A percentile compares a stretch with the other conserved stretches of the same genome.
Conservation (phyloP, 2,888 invertebrate genomes). For the Drosophila falleni region DNA sequence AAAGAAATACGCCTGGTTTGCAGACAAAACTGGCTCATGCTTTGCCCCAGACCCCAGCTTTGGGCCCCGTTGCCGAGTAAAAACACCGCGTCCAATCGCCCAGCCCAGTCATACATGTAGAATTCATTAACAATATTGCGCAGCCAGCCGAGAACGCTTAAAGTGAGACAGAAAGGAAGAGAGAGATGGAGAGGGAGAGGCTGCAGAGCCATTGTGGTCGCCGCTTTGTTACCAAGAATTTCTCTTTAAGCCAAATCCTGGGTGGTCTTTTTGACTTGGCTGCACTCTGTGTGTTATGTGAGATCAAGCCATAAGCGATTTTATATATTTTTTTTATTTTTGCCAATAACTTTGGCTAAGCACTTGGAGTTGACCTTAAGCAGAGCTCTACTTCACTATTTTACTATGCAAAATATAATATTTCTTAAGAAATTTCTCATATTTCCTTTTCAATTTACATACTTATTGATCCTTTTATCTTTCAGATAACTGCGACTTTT, state of each 20-base stretch:
- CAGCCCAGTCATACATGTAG: constrained; percentile 57
- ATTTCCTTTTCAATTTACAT: not conserved
- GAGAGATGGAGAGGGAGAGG: constrained; percentile 2
- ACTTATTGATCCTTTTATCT: not conserved
- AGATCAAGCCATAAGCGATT: constrained; percentile 33
- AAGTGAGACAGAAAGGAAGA: constrained; percentile 1
- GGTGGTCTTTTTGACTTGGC: constrained; percentile 63
- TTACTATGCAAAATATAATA: constrained; percentile 1
- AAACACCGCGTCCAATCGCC: constrained; percentile 36
- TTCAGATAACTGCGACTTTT: constrained; percentile 9
- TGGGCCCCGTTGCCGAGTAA: constrained; percentile 29
- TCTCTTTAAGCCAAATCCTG: constrained; percentile 67
- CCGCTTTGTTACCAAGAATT: constrained; percentile 65
- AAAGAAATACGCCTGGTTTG: constrained; percentile 44
- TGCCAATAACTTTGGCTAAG: constrained; percentile 27
- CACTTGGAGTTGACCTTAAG: not conserved
- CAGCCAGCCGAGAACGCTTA: constrained; percentile 34
- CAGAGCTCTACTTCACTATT: not conserved
- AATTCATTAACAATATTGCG: constrained; percentile 79
- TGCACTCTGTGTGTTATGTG: constrained; percentile 32
- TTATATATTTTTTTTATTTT: constrained; percentile 10
- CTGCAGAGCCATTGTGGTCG: constrained; percentile 39
- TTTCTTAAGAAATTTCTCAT: not conserved
- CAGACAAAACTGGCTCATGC: constrained; percentile 63
- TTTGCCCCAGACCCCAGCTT: constrained; percentile 41